Conservation (phyloP, 2,888 invertebrate species). For the Calameuta filiformis region DNA sequence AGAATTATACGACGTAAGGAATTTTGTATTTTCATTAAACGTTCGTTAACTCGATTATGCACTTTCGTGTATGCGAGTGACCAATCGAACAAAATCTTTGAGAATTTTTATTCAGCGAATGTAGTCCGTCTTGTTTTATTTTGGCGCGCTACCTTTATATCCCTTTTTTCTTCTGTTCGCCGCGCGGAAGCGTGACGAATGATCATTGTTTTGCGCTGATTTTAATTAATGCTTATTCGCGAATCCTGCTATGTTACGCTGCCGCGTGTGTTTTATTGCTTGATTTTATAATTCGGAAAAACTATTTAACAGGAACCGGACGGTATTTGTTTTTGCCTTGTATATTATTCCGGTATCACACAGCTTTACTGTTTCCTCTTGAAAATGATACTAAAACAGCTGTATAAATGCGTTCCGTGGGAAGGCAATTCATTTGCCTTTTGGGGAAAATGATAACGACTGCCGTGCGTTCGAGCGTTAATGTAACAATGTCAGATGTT, state of each 20-base stretch:
- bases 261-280: background rate
- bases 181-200: background rate
- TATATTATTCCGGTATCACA: background rate
- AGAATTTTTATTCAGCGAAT: background rate
- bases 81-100: background rate
- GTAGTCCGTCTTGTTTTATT: background rate
- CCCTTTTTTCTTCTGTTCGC: background rate
- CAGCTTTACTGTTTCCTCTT: background rate
- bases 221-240: background rate
- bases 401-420: background rate
- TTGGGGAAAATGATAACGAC: constrained; percentile 47
- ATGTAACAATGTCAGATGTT: constrained; percentile 41
- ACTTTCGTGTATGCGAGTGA: background rate
- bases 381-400: background rate
- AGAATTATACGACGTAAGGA: constrained; percentile 42
- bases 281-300: background rate
- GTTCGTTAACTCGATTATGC: no score
- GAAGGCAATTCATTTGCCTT: background rate
- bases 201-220: background rate
- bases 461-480: constrained; percentile 38
- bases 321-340: background rate
- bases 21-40: constrained; percentile 8
- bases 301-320: background rate
- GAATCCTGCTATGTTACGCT: background rate
- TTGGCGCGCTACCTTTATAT: background rate